phyloP scores from a whole-genome alignment of 2,888 invertebrate genomes.

The Chydorus sphaericus region DNA sequence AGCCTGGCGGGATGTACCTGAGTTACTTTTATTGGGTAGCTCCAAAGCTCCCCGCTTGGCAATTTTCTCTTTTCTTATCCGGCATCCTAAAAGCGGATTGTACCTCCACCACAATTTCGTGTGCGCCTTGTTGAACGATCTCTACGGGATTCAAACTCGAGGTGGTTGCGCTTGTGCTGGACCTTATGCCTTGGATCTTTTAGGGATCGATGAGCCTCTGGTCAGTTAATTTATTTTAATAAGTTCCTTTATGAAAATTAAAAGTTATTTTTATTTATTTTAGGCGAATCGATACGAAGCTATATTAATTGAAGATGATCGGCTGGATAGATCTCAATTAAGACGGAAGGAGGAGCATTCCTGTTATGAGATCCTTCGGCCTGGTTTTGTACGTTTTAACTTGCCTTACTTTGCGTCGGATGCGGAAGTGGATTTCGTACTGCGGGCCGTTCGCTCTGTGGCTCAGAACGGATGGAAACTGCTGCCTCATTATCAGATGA shows the following conservation, averaged over 20 bases:
- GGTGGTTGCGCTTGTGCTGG: constrained; percentile 63
- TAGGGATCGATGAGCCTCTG: constrained; percentile 64
- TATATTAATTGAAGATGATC: constrained; percentile 24
- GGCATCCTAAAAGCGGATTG: constrained; percentile 44
- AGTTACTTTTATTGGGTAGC: constrained; percentile 58
- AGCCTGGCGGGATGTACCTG: constrained; percentile 52
- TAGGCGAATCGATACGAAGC: constrained; percentile 16
- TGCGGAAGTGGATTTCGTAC: constrained; percentile 58
- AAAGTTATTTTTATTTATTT: constrained; percentile 1
- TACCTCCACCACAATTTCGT: constrained; percentile 82
- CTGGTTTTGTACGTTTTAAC: constrained; percentile 72
- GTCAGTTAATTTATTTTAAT: too few species aligned
- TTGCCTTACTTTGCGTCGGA: constrained; percentile 74
- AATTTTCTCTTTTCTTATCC: constrained; percentile 71
- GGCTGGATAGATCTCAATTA: constrained; percentile 38
- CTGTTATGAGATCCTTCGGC: constrained; percentile 53
- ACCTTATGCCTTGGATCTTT: constrained; percentile 66
- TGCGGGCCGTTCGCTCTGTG: constrained; percentile 72
- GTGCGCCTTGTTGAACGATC: constrained; percentile 70
- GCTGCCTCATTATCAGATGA: constrained; percentile 71
- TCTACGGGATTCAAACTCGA: constrained; percentile 77
- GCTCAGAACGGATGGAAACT: constrained; percentile 80
- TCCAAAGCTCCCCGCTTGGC: constrained; percentile 41
- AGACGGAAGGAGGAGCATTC: constrained; percentile 37
- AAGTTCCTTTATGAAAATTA: not conserved